These are phyloP conservation scores for Meteorus cinctellus DNA, from an alignment of 2,888 invertebrate species.

Conservation along the genomic window DNA sequence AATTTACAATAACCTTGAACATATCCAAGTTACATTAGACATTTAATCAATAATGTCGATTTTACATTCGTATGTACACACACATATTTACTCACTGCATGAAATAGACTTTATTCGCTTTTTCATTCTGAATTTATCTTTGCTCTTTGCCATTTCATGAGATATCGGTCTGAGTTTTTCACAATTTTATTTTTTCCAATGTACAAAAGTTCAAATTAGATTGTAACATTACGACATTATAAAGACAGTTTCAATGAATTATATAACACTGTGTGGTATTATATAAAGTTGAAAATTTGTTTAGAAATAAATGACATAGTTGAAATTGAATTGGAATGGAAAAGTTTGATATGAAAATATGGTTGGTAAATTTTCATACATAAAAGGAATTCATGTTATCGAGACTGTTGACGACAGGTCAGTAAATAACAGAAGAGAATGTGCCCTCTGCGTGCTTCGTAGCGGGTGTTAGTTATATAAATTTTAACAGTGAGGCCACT, in stretches of 20 bases:
- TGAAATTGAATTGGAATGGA: neutral
- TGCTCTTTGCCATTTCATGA: neutral
- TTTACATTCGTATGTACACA: neutral
- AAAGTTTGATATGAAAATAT: neutral
- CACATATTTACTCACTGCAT: neutral
- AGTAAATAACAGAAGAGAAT: conserved; percentile 25
- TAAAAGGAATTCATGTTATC: conserved; percentile 15
- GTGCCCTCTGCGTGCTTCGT: conserved; percentile 11
- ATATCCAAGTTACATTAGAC: conserved; percentile 1
- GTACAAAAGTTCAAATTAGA: neutral
- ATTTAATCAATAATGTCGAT: neutral
- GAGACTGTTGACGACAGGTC: conserved; percentile 27
- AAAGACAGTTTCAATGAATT: neutral
- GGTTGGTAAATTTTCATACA: neutral
- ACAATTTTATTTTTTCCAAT: no score
- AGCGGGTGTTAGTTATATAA: conserved; percentile 12
- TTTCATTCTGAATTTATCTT: neutral
- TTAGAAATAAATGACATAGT: neutral
- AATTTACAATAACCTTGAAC: conserved; percentile 6
- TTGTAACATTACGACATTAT: neutral
- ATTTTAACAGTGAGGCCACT: conserved; percentile 19
- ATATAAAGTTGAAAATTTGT: neutral
- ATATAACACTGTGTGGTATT: neutral
- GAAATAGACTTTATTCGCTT: neutral
- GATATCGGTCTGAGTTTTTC: no score